These are phyloP conservation scores for Arizona elegans DNA, from an alignment of 2,113 vertebrate species.

Conservation along the genomic window DNA sequence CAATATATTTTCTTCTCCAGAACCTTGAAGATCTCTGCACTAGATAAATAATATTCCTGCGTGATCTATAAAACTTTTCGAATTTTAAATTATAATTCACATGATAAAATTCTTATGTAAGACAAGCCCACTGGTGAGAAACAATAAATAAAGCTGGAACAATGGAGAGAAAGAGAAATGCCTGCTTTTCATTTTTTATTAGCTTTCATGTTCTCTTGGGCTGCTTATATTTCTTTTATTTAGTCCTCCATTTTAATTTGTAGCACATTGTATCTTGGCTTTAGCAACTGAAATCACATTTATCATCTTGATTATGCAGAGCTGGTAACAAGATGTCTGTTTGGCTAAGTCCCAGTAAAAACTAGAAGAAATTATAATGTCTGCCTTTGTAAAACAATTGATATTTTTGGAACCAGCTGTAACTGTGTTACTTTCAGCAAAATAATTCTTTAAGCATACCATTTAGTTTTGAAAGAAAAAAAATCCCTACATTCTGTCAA, in stretches of 20 bases:
- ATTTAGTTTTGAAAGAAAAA: neutral
- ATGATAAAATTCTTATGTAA: slow-evolving; percentile 7
- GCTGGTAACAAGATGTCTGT: slow-evolving; percentile 42
- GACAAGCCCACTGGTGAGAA: neutral
- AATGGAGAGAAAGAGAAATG: slow-evolving; percentile 19
- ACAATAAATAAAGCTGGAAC: neutral
- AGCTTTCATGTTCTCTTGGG: slow-evolving; percentile 38
- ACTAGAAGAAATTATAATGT: slow-evolving; percentile 56
- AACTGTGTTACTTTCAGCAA: slow-evolving; percentile 49
- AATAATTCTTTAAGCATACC: slow-evolving; percentile 46
- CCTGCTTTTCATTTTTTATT: slow-evolving; percentile 47
- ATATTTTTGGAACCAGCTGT: slow-evolving; percentile 60
- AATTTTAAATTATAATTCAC: slow-evolving; percentile 2
- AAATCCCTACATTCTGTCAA: slow-evolving; percentile 17
- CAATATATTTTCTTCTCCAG: slow-evolving; percentile 20
- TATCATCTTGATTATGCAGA: slow-evolving; percentile 52
- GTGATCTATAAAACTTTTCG: slow-evolving; percentile 15
- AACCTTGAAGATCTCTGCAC: slow-evolving; percentile 8
- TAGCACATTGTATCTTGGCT: slow-evolving; percentile 49
- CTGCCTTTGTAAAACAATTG: slow-evolving; percentile 49
- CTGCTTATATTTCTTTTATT: slow-evolving; percentile 55
- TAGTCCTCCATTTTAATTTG: slow-evolving; percentile 55
- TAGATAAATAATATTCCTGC: neutral
- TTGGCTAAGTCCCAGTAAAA: slow-evolving; percentile 63
- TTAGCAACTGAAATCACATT: slow-evolving; percentile 49